Evolutionary conservation across 2,888 invertebrate species (phyloP).

Genomic region (Conus canariensis): DNA sequence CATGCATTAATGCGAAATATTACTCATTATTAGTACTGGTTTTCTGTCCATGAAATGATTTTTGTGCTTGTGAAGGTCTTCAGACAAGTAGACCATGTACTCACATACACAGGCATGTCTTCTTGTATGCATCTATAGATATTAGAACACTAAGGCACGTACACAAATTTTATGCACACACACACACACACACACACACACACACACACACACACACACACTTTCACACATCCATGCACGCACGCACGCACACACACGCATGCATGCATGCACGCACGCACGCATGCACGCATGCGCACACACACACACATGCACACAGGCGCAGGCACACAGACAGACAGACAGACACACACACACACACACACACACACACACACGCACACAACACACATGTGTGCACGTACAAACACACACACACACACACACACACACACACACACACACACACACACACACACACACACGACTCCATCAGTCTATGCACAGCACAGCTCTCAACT

Average conservation of each 20-base stretch:
- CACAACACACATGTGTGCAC: neutral
- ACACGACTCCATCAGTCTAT: too few species aligned
- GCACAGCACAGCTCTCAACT: too few species aligned
- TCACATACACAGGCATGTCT: too few species aligned
- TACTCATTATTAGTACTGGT: too few species aligned
- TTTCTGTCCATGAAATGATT: too few species aligned
- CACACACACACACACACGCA: neutral
- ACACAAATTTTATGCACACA: neutral
- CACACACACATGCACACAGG: neutral
- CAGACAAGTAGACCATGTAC: too few species aligned
- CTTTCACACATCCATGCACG: neutral
- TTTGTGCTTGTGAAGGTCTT: too few species aligned
- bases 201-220: constrained; percentile 24
- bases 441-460: constrained; percentile 22
- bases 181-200: neutral
- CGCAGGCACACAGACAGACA: neutral
- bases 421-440: constrained; percentile 10
- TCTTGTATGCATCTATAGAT: too few species aligned
- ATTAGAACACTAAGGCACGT: neutral
- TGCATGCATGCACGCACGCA: constrained; percentile 19
- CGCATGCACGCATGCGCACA: neutral
- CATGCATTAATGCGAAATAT: too few species aligned
- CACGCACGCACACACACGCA: constrained; percentile 15
- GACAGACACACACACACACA: neutral
- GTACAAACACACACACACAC: neutral